A percentile compares a stretch with the other conserved stretches of the same genome.
Evolutionary conservation across 2,797 vertebrate genomes (phyloP).

Genomic region (Astyanax mexicanus): DNA sequence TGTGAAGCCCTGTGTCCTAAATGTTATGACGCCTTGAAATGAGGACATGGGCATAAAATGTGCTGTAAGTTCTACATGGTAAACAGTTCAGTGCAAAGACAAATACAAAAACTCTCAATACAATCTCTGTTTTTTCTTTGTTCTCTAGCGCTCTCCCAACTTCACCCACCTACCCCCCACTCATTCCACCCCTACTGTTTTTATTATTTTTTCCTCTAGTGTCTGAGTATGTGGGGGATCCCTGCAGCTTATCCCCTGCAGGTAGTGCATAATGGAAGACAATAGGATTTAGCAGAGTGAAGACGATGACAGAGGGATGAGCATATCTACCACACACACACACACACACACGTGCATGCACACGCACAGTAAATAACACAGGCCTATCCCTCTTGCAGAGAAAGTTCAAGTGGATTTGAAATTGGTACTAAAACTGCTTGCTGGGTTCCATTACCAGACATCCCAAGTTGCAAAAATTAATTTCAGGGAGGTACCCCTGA

Average conservation of each 20-base stretch:
- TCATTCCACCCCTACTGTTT: background rate
- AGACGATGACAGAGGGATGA: slow-evolving; percentile 37
- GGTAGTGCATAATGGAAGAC: slow-evolving; percentile 57
- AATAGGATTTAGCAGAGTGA: slow-evolving; percentile 38
- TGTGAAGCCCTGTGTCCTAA: too few species aligned
- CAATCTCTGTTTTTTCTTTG: too few species aligned
- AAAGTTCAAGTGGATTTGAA: background rate
- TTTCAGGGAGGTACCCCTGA: too few species aligned
- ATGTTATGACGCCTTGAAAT: too few species aligned
- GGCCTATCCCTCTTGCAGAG: background rate
- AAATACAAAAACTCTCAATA: too few species aligned
- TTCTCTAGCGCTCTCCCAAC: background rate
- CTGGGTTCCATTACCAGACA: too few species aligned
- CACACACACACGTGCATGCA: slow-evolving; percentile 5
- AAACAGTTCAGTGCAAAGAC: too few species aligned
- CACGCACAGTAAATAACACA: slow-evolving; percentile 6
- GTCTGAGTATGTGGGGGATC: slow-evolving; percentile 29
- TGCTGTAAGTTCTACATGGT: too few species aligned
- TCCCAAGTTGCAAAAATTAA: too few species aligned
- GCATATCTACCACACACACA: slow-evolving; percentile 10
- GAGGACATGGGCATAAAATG: too few species aligned
- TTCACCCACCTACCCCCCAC: background rate
- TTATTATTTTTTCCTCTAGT: slow-evolving; percentile 30
- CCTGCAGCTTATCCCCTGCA: slow-evolving; percentile 53
- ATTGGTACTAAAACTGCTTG: background rate